These are phyloP conservation scores for Mesembrinibis cayennensis DNA, from an alignment of 2,113 vertebrate genomes.

Conservation along the genomic window DNA sequence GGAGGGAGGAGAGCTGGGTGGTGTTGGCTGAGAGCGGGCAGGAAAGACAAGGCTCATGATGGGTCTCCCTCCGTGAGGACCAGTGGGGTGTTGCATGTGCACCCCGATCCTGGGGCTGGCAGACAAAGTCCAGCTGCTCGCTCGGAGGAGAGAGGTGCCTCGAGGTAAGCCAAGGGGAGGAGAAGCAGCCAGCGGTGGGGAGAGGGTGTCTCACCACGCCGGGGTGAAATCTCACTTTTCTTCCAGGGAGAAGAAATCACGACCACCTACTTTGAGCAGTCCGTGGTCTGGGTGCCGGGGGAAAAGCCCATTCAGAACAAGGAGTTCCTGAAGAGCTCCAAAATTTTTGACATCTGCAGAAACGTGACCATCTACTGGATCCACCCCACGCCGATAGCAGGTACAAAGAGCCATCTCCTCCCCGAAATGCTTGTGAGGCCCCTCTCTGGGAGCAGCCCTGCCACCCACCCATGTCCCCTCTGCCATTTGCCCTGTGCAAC, in stretches of 20 bases:
- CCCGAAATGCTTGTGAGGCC: not conserved
- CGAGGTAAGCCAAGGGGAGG: not conserved
- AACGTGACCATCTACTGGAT: conserved; percentile 81
- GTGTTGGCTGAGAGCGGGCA: not conserved
- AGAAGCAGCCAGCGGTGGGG: not conserved
- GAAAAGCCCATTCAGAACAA: conserved; percentile 81
- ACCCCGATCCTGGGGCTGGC: not conserved
- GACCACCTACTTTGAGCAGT: conserved; percentile 78
- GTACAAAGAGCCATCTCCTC: conserved; percentile 28
- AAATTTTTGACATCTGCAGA: conserved; percentile 79
- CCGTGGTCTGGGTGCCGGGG: conserved; percentile 79
- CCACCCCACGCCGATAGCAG: conserved; percentile 74
- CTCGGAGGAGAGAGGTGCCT: not conserved
- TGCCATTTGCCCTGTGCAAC: not conserved
- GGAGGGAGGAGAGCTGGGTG: not conserved
- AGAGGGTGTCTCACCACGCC: rapidly evolving
- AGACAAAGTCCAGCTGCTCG: not conserved
- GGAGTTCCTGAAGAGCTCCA: conserved; percentile 79
- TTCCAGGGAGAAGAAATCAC: conserved; percentile 78
- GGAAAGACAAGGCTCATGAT: not conserved
- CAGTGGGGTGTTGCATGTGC: rapidly evolving
- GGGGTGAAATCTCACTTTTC: not conserved
- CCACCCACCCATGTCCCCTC: not conserved
- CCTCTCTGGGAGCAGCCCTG: not conserved
- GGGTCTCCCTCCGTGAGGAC: not conserved